Evolutionary conservation across 2,113 vertebrate genomes (phyloP), one percentile per base, ranked within the genome.

Genomic region (Cyprinodon variegatus): DNA sequence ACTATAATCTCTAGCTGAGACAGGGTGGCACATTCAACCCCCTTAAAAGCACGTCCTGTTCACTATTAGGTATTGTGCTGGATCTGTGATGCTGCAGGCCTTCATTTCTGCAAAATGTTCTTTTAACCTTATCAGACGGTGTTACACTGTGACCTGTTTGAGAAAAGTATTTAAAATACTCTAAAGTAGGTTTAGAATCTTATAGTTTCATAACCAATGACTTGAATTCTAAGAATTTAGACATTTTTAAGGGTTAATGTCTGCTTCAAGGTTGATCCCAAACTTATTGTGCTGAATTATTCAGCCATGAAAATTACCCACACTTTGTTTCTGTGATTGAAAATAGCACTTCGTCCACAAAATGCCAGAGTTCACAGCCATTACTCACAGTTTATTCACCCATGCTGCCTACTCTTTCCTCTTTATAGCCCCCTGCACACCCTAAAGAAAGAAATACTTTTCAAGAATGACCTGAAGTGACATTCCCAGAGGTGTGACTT

Each of bases 401-500:
- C 45, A 61, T 53, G 3, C 65, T 50, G 29, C 61, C 57, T 76
- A 53, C 45, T 9, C 72, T 82, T 90, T 77, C 40, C 74, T 83
- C 68, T 68, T 59, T 83, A 77, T 72, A 70, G 72, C 69, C 45
- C 65, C 22, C 11, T 74, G 20, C 60, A 72, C n/a, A 75, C 67
- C n/a, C 37, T 48, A 61, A 78, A 86, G 40, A 66, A 37, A 39
- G 20, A 79, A 12, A 77, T 46, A 13, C 65, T 72, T 83, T 72
- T 61, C 29, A 43, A 76, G 63, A 77, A 65, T 87, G 68, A 95
- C 94, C 94, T 91, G 92, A 90, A 22, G 92, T 93, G 86, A 93
- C 67, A 68, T 95, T 94, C 77, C 87, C 90, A 50, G 81, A 81
- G 50, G 84, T 90, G 84, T 69, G 83, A 50, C 92, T 91, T 76